A percentile compares a stretch with the other conserved stretches of the same genome.
Evolutionary conservation across 2,888 invertebrate species (phyloP).

Genomic region (Dromius quadrimaculatus): DNA sequence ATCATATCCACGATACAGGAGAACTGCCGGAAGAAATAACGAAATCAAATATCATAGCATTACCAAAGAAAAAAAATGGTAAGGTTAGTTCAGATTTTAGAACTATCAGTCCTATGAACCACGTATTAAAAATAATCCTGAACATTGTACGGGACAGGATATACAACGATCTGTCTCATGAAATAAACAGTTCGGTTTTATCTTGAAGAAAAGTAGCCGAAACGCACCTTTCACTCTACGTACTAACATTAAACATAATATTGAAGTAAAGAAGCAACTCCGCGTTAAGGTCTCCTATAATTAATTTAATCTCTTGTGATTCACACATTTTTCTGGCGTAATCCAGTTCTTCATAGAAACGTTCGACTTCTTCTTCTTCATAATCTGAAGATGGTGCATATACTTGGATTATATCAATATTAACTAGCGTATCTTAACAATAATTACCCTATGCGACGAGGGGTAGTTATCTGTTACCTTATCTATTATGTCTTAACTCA

Average conservation of each 20-base stretch:
- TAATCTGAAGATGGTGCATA: too few relatives aligned
- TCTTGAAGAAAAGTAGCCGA: neutral
- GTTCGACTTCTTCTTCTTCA: too few relatives aligned
- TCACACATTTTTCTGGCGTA: neutral
- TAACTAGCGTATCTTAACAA: too few relatives aligned
- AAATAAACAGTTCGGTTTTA: constrained; percentile 55
- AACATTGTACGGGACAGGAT: constrained; percentile 52
- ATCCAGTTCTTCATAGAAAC: too few relatives aligned
- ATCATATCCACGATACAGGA: constrained; percentile 48
- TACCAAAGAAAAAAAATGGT: constrained; percentile 53
- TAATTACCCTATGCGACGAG: too few relatives aligned
- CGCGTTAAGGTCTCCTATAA: too few relatives aligned
- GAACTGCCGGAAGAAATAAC: constrained; percentile 45
- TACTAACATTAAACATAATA: neutral
- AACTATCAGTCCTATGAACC: constrained; percentile 55
- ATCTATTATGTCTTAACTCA: too few relatives aligned
- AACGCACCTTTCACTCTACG: neutral
- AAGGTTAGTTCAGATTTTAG: constrained; percentile 53
- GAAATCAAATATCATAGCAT: constrained; percentile 47
- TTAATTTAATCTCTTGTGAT: too few relatives aligned
- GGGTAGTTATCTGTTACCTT: too few relatives aligned
- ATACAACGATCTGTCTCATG: constrained; percentile 52
- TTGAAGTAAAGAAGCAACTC: neutral
- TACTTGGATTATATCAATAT: too few relatives aligned
- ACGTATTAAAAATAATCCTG: constrained; percentile 55